Evolutionary conservation across 2,797 vertebrate genomes (phyloP).

Genomic region (Paratrypauchen microcephalus): DNA sequence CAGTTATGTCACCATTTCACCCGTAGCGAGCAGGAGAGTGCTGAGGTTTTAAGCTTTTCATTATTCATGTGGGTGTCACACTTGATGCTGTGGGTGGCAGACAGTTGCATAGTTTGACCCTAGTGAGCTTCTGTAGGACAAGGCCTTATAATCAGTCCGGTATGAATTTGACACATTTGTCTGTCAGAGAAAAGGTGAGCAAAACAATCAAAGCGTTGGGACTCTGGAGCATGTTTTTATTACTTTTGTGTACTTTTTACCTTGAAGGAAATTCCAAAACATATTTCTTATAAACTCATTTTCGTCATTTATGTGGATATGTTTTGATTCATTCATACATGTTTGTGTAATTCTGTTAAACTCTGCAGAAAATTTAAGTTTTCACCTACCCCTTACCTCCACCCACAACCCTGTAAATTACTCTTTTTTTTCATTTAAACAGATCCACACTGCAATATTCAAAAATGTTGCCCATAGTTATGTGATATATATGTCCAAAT

Average conservation of each 20-base stretch:
- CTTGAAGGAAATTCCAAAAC: neutral
- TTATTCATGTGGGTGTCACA: constrained; percentile 48
- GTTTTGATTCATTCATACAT: neutral
- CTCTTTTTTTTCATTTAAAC: too few species aligned
- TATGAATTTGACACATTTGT: constrained; percentile 2
- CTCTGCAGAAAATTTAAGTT: too few species aligned
- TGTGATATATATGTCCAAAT: too few species aligned
- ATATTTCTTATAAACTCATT: neutral
- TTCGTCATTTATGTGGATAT: neutral
- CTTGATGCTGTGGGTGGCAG: constrained; percentile 37
- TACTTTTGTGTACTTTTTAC: neutral
- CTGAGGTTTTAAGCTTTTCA: constrained; percentile 37
- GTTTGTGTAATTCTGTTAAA: neutral
- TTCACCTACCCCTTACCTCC: too few species aligned
- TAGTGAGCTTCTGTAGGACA: constrained; percentile 13
- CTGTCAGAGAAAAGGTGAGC: constrained; percentile 6
- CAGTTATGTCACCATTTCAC: neutral
- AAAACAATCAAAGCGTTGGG: neutral
- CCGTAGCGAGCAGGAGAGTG: constrained; percentile 16
- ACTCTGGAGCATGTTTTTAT: neutral
- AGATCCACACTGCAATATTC: too few species aligned
- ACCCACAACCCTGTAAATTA: too few species aligned
- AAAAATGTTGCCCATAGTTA: too few species aligned
- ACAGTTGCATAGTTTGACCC: constrained; percentile 32
- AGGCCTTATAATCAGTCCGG: constrained; percentile 11